Percentiles rank a stretch among this genome's conserved stretches.
phyloP scores from a whole-genome alignment of 2,797 vertebrate species.

The Anabacerthia variegaticeps region DNA sequence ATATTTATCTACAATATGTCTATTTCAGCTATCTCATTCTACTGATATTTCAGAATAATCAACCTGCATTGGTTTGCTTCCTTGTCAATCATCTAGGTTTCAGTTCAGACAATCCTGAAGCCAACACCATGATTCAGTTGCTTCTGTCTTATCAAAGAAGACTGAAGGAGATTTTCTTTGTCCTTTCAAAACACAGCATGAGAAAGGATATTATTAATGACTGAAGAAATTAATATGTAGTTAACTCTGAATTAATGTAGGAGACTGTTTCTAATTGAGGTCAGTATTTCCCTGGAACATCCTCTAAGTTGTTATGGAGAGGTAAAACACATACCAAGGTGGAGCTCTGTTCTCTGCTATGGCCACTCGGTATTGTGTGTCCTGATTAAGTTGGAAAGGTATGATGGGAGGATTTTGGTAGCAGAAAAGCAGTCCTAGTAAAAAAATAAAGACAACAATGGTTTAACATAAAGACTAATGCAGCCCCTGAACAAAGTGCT shows the following conservation, averaged over 20 bases:
- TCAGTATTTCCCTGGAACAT: background rate
- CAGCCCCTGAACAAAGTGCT: background rate
- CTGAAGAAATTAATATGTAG: background rate
- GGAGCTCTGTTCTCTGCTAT: background rate
- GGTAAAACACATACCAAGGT: background rate
- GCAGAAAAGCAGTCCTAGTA: background rate
- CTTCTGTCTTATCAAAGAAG: background rate
- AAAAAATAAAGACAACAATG: background rate
- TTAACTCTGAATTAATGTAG: background rate
- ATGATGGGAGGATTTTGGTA: background rate
- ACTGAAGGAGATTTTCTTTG: background rate
- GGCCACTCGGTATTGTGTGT: background rate
- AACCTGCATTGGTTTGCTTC: background rate
- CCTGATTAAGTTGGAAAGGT: background rate
- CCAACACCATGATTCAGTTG: background rate
- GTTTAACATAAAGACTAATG: background rate
- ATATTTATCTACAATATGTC: no score
- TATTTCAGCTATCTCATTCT: background rate
- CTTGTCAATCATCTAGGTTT: background rate
- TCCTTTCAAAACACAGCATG: background rate
- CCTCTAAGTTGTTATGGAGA: background rate
- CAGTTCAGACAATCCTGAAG: background rate
- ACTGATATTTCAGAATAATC: background rate
- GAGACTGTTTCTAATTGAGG: rapidly evolving
- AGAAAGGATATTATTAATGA: background rate